A percentile compares a stretch with the other conserved stretches of the same genome.
Conservation (phyloP, 1,140 invertebrate genomes). For the Lamellibrachia luymesi region DNA sequence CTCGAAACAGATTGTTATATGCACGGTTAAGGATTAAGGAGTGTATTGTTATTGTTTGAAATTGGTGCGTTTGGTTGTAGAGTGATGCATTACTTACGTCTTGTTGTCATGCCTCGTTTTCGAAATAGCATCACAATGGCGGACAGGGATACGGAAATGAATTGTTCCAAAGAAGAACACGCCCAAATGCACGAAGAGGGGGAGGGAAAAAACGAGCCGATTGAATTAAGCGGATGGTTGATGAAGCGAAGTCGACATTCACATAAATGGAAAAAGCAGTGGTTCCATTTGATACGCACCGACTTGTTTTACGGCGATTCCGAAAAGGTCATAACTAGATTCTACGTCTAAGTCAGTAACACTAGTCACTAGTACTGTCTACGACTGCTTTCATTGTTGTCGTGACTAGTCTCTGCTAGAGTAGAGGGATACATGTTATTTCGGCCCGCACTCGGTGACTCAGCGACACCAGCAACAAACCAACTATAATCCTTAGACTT, state of each 20-base stretch:
- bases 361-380: too few species aligned
- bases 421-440: too few species aligned
- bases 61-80: background rate
- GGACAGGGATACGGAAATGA: slow-evolving; percentile 1
- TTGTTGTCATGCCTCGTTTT: slow-evolving; percentile 6
- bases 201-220: background rate
- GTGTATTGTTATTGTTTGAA: background rate
- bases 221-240: slow-evolving; percentile 39
- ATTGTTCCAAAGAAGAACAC: slow-evolving; percentile 14
- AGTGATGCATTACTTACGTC: background rate
- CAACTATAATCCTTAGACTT: too few species aligned
- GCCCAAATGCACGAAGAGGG: slow-evolving; percentile 6
- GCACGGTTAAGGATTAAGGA: background rate
- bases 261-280: slow-evolving; percentile 46
- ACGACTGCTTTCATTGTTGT: too few species aligned
- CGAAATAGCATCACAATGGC: slow-evolving; percentile 21
- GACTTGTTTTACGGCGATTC: slow-evolving; percentile 47
- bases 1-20: background rate
- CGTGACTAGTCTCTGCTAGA: too few species aligned
- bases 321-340: slow-evolving; percentile 39
- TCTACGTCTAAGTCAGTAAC: background rate
- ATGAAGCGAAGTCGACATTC: slow-evolving; percentile 47
- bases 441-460: too few species aligned
- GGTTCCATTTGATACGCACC: slow-evolving; percentile 50
- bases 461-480: too few species aligned